These are phyloP conservation scores for Steinernema khuongi DNA, from an alignment of 1,140 invertebrate species.

Conservation along the genomic window DNA sequence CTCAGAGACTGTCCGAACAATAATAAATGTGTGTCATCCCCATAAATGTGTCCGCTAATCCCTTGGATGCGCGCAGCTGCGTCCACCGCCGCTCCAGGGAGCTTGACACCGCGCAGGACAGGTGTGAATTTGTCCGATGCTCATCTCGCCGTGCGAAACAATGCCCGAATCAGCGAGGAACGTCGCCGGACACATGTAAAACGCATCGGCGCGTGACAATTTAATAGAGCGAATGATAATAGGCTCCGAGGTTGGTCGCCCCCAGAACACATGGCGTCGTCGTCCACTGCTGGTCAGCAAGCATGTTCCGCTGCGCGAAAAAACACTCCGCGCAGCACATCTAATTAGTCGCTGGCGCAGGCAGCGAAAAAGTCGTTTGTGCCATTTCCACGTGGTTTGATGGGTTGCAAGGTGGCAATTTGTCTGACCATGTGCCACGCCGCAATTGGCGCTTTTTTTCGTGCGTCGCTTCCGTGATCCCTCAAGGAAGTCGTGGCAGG, in stretches of 20 bases:
- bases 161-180: background rate
- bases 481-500: background rate
- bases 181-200: constrained; percentile 6
- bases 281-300: background rate
- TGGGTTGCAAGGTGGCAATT: background rate
- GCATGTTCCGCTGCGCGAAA: background rate
- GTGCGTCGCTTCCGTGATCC: background rate
- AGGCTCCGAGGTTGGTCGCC: background rate
- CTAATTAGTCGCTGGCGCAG: constrained; percentile 9
- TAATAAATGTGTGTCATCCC: background rate
- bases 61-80: background rate
- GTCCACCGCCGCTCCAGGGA: background rate
- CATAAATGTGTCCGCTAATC: background rate
- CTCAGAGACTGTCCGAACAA: background rate
- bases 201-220: constrained; percentile 8
- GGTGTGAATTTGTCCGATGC: background rate
- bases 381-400: background rate
- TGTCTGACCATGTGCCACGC: background rate
- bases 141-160: background rate
- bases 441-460: background rate
- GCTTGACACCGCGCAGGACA: background rate
- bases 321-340: background rate
- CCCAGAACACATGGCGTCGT: background rate
- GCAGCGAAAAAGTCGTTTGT: background rate
- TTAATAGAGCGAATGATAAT: constrained; percentile 12